Base-by-base conservation (phyloP, 2,797 vertebrate genomes). In the Lophotriccus pileatus region DNA sequence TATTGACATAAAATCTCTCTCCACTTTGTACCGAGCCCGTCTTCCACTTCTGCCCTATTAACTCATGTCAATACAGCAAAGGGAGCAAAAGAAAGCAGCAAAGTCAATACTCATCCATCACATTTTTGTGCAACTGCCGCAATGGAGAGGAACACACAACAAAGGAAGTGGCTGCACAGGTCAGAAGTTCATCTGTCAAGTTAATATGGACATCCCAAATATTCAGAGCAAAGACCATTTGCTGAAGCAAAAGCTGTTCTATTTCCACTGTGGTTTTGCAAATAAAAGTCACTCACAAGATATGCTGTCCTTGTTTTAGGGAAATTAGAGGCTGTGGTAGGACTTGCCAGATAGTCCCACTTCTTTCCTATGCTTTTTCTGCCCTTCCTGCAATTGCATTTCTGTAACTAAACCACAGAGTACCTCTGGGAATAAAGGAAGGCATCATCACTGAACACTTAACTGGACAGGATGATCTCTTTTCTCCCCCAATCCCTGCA, bases 21-120 rank as follows among this genome's bases (percentile, higher is more conserved):
- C 76, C 24, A 87, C 92, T 90, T 90, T 95, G 91, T 92, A 94
- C 66, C 3, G 1, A 93, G 70, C 28, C 86, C 53, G 84, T 94
- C 92, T 94, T 92, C 89, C 82, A 91, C 93, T 95, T 94, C 95
- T 95, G 86, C 95, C 95, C 94, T 95, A 96, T 97, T 96, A 97
- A 94, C 93, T 96, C 80, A 3, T 66, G 80, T 95, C 95, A 87
- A 94, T 95, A 94, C 4, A 87, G 84, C 88, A 86, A 87, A 95
- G 87, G 90, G 81, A 96, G 85, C 79, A 94, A 95, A 93, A 94
- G 68, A 83, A 96, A 96, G 93, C 86, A 64, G 72, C 32, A 5
- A 39, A 89, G 90, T 80, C 87, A 11, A 96, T 93, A 60, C 27
- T 46, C 75, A 85, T 84, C 81, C 73, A 49, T 82, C 89, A 78